These are phyloP conservation scores for Dichetophora obliterata DNA, from an alignment of 2,888 invertebrate genomes.

Conservation along the genomic window DNA sequence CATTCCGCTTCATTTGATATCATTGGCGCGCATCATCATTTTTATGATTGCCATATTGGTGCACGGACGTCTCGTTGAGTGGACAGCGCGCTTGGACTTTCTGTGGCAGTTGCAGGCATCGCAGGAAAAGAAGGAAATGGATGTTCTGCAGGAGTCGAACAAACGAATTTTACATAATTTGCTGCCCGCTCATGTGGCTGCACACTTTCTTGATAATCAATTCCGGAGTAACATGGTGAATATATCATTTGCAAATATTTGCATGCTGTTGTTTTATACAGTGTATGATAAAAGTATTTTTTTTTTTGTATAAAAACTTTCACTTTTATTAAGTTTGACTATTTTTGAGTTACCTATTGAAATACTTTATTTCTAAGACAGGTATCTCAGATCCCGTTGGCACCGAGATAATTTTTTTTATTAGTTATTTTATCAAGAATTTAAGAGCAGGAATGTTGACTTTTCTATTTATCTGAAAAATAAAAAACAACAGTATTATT, in stretches of 20 bases:
- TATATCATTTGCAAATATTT: slow-evolving; percentile 42
- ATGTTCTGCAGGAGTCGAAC: slow-evolving; percentile 91
- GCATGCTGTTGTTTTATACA: slow-evolving; percentile 8
- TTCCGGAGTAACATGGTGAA: slow-evolving; percentile 88
- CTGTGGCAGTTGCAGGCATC: slow-evolving; percentile 88
- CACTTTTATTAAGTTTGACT: background rate
- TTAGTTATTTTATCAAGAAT: too few relatives aligned
- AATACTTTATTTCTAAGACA: background rate
- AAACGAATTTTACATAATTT: slow-evolving; percentile 90
- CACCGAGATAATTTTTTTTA: too few relatives aligned
- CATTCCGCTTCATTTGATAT: slow-evolving; percentile 83
- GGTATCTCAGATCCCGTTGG: too few relatives aligned
- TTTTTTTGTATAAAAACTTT: background rate
- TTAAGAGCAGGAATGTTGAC: too few relatives aligned
- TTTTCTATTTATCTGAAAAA: too few relatives aligned
- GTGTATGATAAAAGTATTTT: background rate
- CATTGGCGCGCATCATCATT: slow-evolving; percentile 84
- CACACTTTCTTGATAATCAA: slow-evolving; percentile 91
- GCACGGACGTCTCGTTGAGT: slow-evolving; percentile 87
- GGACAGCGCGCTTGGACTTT: slow-evolving; percentile 89
- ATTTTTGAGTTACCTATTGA: background rate
- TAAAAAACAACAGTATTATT: too few relatives aligned
- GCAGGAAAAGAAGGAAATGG: slow-evolving; percentile 93
- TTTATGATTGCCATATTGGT: slow-evolving; percentile 86
- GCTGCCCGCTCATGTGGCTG: slow-evolving; percentile 91